A percentile compares a stretch with the other conserved stretches of the same genome.
Evolutionary conservation across 2,113 vertebrate genomes (phyloP).

Genomic region (Heterotis niloticus): DNA sequence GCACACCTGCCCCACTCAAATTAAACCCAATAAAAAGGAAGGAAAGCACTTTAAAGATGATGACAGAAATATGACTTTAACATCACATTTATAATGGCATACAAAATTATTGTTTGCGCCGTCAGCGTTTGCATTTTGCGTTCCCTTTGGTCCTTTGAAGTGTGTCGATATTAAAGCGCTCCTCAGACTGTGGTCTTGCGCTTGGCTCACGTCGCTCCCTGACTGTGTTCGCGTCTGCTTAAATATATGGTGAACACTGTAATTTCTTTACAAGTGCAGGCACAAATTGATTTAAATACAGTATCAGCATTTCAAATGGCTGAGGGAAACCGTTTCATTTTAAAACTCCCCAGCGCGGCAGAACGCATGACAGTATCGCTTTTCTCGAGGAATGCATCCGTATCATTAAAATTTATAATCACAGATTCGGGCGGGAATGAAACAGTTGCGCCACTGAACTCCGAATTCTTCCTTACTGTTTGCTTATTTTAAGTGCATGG

Average conservation of each 20-base stretch:
- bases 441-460: constrained; percentile 38
- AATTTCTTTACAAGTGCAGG: constrained; percentile 71
- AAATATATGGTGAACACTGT: constrained; percentile 67
- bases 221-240: constrained; percentile 58
- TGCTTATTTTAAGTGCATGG: constrained; percentile 40
- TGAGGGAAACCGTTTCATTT: constrained; percentile 56
- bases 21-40: constrained; percentile 44
- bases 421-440: constrained; percentile 63
- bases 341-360: constrained; percentile 51
- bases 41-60: constrained; percentile 45
- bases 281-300: constrained; percentile 71
- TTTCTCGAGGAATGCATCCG: constrained; percentile 44
- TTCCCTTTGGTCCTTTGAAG: constrained; percentile 63
- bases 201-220: constrained; percentile 57
- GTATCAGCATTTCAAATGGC: constrained; percentile 68
- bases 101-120: constrained; percentile 68
- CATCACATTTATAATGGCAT: constrained; percentile 66
- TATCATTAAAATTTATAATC: constrained; percentile 68
- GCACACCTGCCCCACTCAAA: constrained; percentile 25
- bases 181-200: constrained; percentile 67
- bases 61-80: constrained; percentile 53
- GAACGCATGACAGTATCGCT: constrained; percentile 41
- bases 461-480: constrained; percentile 52
- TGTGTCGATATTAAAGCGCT: constrained; percentile 60
- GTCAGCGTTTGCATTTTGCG: constrained; percentile 50